Base-by-base conservation (phyloP, 2,797 vertebrate genomes). In the Cuculus canorus region DNA sequence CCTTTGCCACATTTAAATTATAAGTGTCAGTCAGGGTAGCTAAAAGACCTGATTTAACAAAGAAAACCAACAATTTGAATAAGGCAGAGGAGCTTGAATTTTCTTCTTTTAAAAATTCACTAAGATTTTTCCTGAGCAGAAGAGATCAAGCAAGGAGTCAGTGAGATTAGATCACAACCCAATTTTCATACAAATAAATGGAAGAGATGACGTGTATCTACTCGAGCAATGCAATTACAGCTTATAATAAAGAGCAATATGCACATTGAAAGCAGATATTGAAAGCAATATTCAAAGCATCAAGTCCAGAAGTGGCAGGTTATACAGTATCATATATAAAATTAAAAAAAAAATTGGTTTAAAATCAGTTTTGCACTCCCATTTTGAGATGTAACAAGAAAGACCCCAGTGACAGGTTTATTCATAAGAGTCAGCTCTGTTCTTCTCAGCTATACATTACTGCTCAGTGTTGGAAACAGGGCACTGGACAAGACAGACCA, bases 21-120 rank as follows among this genome's bases (percentile, higher is more conserved):
- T 28, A 95, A 88, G 39, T 82, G 77, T 90, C 73, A 72, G 43
- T 47, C 66, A 73, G 53, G 63, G 86, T 75, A 84, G 70, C 45
- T 75, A 41, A 47, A 90, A 92, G 30, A 84, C 24, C 81, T 81
- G 61, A 79, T 61, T 86, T 87, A 84, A 92, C 47, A 72, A 85
- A 82, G 43, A 92, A 86, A 93, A 70, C 10, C 37, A 57, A 37
- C 27, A 64, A 88, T 86, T 59, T 85, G 21, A 88, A 43, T 45
- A 86, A 82, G 10, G 48, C 77, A 92, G 52, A 92, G 56, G 60
- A 95, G 60, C 53, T 57, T 56, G 32, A 59, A 32, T 52, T 69
- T 82, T 47, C 33, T 66, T 71, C 77, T 61, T 52, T 77, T 28
- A 59, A 95, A 84, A 86, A 82, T 39, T 73, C 43, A 80, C 13